Conservation (phyloP, 1,140 invertebrate genomes). For the Campoletis sonorensis region DNA sequence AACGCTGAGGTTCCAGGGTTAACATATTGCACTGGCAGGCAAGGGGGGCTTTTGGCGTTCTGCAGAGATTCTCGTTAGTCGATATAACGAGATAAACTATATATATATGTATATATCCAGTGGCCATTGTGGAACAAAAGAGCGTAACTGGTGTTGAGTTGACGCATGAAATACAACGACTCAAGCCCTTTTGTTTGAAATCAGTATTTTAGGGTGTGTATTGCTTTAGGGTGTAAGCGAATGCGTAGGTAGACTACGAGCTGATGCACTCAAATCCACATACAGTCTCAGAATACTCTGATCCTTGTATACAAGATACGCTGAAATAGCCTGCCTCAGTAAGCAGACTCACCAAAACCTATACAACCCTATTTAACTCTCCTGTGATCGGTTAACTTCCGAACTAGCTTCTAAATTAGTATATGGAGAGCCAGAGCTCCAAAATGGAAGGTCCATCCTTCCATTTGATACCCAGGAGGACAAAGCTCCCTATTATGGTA, state of each 20-base stretch:
- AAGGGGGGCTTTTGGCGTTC: neutral
- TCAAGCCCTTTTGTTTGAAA: neutral
- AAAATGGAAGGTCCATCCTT: constrained; percentile 10
- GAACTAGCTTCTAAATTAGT: constrained; percentile 48
- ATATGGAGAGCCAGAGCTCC: constrained; percentile 19
- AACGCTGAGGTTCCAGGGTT: constrained; percentile 1
- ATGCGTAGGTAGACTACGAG: neutral
- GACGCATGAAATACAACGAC: neutral
- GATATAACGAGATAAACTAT: constrained; percentile 4
- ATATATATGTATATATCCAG: neutral
- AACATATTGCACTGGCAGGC: neutral
- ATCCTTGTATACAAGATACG: neutral
- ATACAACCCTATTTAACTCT: constrained; percentile 44
- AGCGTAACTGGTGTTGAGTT: neutral
- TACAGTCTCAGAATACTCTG: neutral
- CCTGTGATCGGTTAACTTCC: constrained; percentile 42
- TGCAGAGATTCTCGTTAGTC: constrained; percentile 47
- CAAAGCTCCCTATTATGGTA: neutral
- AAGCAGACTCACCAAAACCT: neutral
- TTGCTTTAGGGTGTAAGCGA: constrained; percentile 11
- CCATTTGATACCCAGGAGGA: neutral
- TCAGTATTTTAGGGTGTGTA: neutral
- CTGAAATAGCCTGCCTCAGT: constrained; percentile 11
- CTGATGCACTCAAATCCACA: neutral
- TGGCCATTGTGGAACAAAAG: constrained; percentile 2